These are phyloP conservation scores for Charaxes varanes DNA, from an alignment of 1,140 invertebrate species.

Conservation along the genomic window DNA sequence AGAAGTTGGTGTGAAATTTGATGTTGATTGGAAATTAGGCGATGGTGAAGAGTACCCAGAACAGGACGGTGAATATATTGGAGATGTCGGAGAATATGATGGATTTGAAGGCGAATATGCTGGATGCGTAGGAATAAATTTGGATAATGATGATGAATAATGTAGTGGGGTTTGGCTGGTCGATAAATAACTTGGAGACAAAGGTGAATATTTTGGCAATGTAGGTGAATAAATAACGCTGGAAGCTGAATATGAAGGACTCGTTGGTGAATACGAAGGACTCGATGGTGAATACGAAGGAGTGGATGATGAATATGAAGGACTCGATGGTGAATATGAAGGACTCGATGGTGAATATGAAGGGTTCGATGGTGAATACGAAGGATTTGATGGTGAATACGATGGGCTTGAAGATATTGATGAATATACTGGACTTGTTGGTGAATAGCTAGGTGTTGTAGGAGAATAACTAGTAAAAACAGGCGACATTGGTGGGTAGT, in stretches of 20 bases:
- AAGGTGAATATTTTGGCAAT: conserved; percentile 81
- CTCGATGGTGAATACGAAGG: conserved; percentile 85
- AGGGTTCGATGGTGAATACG: conserved; percentile 89
- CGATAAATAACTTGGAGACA: conserved; percentile 87
- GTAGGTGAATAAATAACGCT: conserved; percentile 83
- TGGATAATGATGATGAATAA: conserved; percentile 88
- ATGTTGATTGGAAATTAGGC: conserved; percentile 87
- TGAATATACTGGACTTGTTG: conserved; percentile 87
- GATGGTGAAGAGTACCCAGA: conserved; percentile 87
- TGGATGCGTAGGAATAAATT: conserved; percentile 87
- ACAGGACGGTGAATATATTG: conserved; percentile 86
- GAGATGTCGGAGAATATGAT: conserved; percentile 89
- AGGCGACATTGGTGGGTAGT: too few species aligned
- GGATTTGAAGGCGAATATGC: conserved; percentile 90
- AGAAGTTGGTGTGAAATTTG: conserved; percentile 84
- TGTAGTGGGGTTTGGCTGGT: conserved; percentile 86
- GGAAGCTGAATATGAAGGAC: conserved; percentile 85
- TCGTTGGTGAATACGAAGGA: conserved; percentile 83
- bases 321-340: conserved; percentile 82
- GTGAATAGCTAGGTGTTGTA: conserved; percentile 87
- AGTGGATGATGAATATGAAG: conserved; percentile 81
- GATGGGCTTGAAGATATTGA: conserved; percentile 87
- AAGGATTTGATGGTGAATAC: conserved; percentile 89
- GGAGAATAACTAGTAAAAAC: conserved; percentile 81
- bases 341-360: conserved; percentile 85